Evolutionary conservation across 2,888 invertebrate species (phyloP).

Genomic region (Cyaniris semiargus): DNA sequence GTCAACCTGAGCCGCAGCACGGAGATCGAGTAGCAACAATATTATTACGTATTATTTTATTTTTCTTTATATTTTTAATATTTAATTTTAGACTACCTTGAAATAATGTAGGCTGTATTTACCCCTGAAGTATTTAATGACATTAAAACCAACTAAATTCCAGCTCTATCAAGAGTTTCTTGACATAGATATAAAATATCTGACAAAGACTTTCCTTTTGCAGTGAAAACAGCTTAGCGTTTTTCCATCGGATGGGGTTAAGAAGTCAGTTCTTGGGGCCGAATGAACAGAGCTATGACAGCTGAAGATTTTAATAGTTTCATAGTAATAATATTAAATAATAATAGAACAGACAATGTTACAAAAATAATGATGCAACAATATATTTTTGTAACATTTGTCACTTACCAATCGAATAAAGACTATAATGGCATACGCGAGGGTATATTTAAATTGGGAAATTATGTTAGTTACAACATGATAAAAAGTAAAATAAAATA

Average conservation of each 20-base stretch:
- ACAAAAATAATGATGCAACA: slow-evolving; percentile 29
- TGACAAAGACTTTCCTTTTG: slow-evolving; percentile 39
- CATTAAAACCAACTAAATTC: not conserved
- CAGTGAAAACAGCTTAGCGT: slow-evolving; percentile 52
- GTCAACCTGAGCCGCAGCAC: no score
- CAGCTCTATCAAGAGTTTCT: not conserved
- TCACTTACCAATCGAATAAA: slow-evolving; percentile 32
- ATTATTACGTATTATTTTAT: no score
- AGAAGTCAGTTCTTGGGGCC: slow-evolving; percentile 50
- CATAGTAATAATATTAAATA: slow-evolving; percentile 28
- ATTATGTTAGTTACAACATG: not conserved
- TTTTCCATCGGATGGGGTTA: slow-evolving; percentile 52
- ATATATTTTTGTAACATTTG: slow-evolving; percentile 9
- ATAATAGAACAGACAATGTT: slow-evolving; percentile 29
- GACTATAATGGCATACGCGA: slow-evolving; percentile 42
- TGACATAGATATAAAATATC: not conserved
- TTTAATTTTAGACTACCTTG: not conserved
- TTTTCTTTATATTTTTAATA: no score
- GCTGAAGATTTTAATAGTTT: slow-evolving; percentile 46
- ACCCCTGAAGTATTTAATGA: not conserved
- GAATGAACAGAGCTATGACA: slow-evolving; percentile 50
- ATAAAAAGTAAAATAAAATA: not conserved
- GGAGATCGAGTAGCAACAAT: no score
- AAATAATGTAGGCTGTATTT: not conserved
- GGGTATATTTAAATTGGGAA: not conserved